Evolutionary conservation across 2,113 vertebrate species (phyloP).

Genomic region (Orthochromis indermauri): DNA sequence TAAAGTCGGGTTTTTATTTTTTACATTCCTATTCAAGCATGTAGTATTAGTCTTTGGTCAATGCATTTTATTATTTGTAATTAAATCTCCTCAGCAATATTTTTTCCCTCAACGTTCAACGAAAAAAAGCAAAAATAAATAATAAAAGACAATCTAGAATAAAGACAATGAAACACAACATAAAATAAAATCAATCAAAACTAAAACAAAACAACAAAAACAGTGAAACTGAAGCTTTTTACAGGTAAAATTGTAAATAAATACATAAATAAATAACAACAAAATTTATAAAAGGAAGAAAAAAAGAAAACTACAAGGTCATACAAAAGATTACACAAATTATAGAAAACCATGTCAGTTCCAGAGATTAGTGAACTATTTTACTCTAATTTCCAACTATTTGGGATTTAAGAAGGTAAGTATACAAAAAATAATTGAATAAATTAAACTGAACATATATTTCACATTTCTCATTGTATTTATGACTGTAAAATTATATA

Average conservation of each 20-base stretch:
- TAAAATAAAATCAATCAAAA: neutral
- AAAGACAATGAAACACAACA: neutral
- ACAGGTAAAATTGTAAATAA: neutral
- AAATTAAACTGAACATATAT: neutral
- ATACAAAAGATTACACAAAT: neutral
- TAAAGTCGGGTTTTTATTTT: neutral
- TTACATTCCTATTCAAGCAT: neutral
- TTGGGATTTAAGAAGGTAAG: neutral
- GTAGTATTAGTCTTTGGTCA: neutral
- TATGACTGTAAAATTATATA: neutral
- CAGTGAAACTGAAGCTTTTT: neutral
- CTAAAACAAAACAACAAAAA: neutral
- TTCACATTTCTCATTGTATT: neutral
- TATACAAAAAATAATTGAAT: neutral
- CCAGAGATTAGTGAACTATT: neutral
- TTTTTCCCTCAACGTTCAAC: neutral
- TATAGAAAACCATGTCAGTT: neutral
- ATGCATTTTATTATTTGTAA: neutral
- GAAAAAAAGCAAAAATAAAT: neutral
- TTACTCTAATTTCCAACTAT: neutral
- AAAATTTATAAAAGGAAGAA: neutral
- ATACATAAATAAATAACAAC: neutral
- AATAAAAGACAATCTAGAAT: neutral
- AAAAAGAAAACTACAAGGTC: neutral
- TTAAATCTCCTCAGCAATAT: neutral